phyloP scores from a whole-genome alignment of 2,797 vertebrate species.

The Pogoniulus pusillus region DNA sequence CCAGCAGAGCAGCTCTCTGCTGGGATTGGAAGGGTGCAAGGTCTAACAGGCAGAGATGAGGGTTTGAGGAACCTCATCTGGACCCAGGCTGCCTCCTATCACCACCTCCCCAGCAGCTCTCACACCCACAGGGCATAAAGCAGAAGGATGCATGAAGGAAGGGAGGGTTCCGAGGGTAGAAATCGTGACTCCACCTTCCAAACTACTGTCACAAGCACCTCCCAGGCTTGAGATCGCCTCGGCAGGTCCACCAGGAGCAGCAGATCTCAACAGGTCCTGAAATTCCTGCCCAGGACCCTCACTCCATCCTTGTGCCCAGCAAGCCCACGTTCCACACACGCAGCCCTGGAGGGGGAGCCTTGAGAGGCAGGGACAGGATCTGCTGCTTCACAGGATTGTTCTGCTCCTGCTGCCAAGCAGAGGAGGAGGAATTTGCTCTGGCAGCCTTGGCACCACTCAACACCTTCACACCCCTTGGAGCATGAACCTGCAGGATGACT shows the following conservation, averaged over 20 bases:
- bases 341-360: neutral
- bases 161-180: neutral
- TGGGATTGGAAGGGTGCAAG: neutral
- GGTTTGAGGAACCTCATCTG: neutral
- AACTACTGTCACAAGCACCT: neutral
- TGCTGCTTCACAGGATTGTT: neutral
- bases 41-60: fast-evolving
- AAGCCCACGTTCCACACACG: neutral
- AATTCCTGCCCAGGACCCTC: fast-evolving
- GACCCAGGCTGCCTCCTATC: neutral
- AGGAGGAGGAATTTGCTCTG: neutral
- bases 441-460: fast-evolving
- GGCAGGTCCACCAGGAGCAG: neutral
- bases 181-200: fast-evolving
- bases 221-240: neutral
- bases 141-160: neutral
- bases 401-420: neutral
- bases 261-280: neutral
- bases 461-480: neutral
- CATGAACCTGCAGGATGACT: neutral
- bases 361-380: neutral
- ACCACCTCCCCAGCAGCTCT: neutral
- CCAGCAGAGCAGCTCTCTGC: fast-evolving
- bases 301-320: fast-evolving
- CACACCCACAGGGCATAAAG: fast-evolving